Base-by-base conservation (phyloP, 2,113 vertebrate species). In the Datnioides undecimradiatus region DNA sequence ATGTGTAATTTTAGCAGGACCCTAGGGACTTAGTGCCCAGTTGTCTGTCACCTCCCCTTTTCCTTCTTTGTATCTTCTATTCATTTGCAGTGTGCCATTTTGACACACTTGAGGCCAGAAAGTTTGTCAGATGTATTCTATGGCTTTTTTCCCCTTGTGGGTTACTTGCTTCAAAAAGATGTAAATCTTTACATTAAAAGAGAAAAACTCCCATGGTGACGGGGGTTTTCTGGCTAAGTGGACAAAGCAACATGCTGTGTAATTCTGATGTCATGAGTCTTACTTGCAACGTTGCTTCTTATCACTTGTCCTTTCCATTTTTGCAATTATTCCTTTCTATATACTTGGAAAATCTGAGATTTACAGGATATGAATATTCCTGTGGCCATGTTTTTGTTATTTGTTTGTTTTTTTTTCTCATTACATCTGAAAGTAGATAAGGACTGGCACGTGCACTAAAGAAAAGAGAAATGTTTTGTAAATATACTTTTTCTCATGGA, bases 1-100 rank as follows among this genome's bases (percentile, higher is more conserved):
- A 41, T 77, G 71, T 80, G 60, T 87, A 87, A 89, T 72, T 82
- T 88, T 89, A 91, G 89, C 45, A 77, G 69, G 84, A 55, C 77
- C 85, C 45, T 75, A 41, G 68, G 76, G 76, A 63, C 51, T 63
- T 46, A 12, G 36, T 34, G 48, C 54, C 76, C 21, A 13, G 59
- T 82, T 76, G 55, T 72, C 48, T 43, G 52, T 79, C 48, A 41
- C 55, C 76, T 65, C 59, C 58, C 41, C 74, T 43, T 65, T 12
- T 25, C 51, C 48, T 27, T 73, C 64, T 85, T 76, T 85, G 34
- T 69, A 31, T 81, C 25, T 34, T 73, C 46, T 86, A 40, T 79
- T 86, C 69, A 80, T 73, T 72, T 67, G 33, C 46, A 73, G 33
- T 73, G 45, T 71, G 52, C 63, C 73, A 57, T 71, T 72, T 67